Evolutionary conservation across 2,113 vertebrate genomes (phyloP).

Genomic region (Syngnathoides biaculeatus): DNA sequence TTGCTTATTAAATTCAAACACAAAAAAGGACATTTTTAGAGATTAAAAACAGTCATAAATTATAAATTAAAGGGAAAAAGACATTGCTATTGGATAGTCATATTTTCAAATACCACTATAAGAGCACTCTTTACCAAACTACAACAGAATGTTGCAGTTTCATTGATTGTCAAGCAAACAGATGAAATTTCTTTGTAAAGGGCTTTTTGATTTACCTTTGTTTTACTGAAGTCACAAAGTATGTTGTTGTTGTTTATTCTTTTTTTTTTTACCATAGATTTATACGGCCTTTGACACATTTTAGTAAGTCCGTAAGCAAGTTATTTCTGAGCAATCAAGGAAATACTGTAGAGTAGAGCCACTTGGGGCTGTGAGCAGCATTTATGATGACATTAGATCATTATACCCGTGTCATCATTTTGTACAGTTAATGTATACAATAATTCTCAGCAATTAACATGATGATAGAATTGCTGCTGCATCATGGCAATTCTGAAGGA

Average conservation of each 20-base stretch:
- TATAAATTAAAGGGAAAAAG: background rate
- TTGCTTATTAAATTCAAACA: conserved; percentile 62
- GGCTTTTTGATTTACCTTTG: too few species aligned
- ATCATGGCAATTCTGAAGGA: background rate
- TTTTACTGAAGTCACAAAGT: too few species aligned
- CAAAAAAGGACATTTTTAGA: conserved; percentile 52
- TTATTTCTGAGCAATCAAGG: background rate
- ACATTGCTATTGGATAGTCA: background rate
- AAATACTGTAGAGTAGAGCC: background rate
- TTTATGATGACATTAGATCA: background rate
- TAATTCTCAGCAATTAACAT: too few species aligned
- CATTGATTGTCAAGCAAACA: background rate
- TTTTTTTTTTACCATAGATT: too few species aligned
- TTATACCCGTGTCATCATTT: background rate
- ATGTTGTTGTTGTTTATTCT: too few species aligned
- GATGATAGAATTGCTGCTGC: background rate
- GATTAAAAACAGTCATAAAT: conserved; percentile 40
- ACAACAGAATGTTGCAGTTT: too few species aligned
- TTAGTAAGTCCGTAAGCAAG: background rate
- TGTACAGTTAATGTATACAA: background rate
- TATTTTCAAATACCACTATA: background rate
- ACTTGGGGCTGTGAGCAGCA: background rate
- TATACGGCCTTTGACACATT: background rate
- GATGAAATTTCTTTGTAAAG: too few species aligned
- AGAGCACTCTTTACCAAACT: background rate